phyloP scores from a whole-genome alignment of 1,140 invertebrate species.

The Pectinophora gossypiella region DNA sequence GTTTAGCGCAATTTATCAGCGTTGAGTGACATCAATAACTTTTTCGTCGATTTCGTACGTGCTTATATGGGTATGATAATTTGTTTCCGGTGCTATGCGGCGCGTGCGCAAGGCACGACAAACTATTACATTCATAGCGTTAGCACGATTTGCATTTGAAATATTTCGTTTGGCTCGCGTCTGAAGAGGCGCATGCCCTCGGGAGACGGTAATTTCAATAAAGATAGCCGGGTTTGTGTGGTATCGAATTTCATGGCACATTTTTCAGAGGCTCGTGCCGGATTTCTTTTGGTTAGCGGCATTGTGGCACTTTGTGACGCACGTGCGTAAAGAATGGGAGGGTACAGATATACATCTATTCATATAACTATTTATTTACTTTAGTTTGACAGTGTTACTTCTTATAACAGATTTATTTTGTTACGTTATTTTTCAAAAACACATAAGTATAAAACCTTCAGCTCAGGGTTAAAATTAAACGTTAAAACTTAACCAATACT shows the following conservation, averaged over 20 bases:
- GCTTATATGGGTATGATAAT: constrained; percentile 74
- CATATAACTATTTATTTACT: too few relatives aligned
- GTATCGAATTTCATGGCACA: constrained; percentile 71
- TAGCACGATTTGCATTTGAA: constrained; percentile 74
- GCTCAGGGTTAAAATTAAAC: too few relatives aligned
- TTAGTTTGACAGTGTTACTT: too few relatives aligned
- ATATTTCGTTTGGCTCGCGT: constrained; percentile 65
- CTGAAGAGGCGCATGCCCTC: constrained; percentile 48
- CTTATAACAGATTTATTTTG: too few relatives aligned
- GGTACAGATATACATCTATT: too few relatives aligned
- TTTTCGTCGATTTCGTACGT: constrained; percentile 60
- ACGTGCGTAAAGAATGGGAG: constrained; percentile 57
- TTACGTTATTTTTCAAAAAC: too few relatives aligned
- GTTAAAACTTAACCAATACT: too few relatives aligned
- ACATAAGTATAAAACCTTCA: too few relatives aligned
- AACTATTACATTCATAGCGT: constrained; percentile 71
- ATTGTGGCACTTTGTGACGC: constrained; percentile 54
- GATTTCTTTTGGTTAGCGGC: constrained; percentile 42
- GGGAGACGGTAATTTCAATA: constrained; percentile 41
- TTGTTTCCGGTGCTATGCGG: constrained; percentile 65
- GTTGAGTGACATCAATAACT: constrained; percentile 62
- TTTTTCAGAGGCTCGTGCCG: constrained; percentile 66
- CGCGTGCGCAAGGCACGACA: constrained; percentile 66
- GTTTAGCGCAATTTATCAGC: constrained; percentile 62
- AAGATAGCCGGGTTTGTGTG: constrained; percentile 28